phyloP scores from a whole-genome alignment of 2,888 invertebrate species.

The Drosophila kambysellisi region DNA sequence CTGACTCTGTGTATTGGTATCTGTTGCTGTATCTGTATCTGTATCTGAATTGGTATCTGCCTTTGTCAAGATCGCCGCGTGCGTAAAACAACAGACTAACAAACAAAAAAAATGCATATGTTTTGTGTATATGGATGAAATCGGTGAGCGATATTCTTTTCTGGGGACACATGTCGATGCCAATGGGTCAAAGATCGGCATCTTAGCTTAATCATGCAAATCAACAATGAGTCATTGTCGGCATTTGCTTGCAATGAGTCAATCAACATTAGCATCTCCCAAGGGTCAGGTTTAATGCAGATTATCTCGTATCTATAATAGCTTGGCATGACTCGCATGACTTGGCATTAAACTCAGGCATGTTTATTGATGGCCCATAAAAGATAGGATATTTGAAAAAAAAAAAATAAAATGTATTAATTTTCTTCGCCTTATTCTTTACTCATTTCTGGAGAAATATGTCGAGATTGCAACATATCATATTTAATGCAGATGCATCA shows the following conservation, averaged over 20 bases:
- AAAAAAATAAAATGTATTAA: not conserved
- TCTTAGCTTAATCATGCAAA: slow-evolving; percentile 6
- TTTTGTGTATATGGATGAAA: not conserved
- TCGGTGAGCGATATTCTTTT: slow-evolving; percentile 1
- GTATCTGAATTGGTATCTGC: slow-evolving; percentile 1
- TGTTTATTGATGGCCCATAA: slow-evolving; percentile 11
- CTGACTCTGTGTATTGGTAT: not conserved
- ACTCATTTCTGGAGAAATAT: not conserved
- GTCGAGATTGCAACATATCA: slow-evolving; percentile 8
- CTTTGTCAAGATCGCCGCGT: slow-evolving; percentile 25
- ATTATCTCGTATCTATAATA: slow-evolving; percentile 15
- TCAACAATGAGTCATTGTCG: slow-evolving; percentile 18
- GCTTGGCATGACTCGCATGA: slow-evolving; percentile 30
- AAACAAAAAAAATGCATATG: not conserved
- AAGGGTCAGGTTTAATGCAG: slow-evolving; percentile 11
- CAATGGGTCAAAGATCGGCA: slow-evolving; percentile 25
- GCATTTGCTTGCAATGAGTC: not conserved
- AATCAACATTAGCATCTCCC: not conserved
- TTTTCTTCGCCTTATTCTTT: too few relatives aligned
- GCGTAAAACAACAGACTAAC: slow-evolving; percentile 19
- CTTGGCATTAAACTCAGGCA: not conserved
- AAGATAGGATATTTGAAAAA: not conserved
- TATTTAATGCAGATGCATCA: slow-evolving; percentile 4
- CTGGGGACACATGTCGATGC: not conserved
- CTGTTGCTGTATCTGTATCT: not conserved